Conservation (phyloP, 1,140 invertebrate species). For the Trypoxylus dichotomus region DNA sequence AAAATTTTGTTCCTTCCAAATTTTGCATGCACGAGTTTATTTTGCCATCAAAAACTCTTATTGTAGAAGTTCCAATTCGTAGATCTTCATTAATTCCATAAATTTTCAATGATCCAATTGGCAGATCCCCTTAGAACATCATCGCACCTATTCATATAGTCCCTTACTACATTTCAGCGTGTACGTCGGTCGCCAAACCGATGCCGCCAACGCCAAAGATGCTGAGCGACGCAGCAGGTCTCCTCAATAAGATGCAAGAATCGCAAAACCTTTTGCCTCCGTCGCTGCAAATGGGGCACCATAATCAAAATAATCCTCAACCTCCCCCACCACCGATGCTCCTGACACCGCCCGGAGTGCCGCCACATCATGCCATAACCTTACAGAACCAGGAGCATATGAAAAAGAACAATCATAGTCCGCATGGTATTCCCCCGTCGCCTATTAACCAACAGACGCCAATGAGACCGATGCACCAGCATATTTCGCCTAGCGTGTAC, state of each 20-base stretch:
- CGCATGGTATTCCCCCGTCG: slow-evolving; percentile 60
- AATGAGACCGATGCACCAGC: slow-evolving; percentile 73
- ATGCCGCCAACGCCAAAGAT: slow-evolving; percentile 77
- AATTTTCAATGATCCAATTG: slow-evolving; percentile 27
- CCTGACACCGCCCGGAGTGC: slow-evolving; percentile 65
- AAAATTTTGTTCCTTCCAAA: slow-evolving; percentile 9
- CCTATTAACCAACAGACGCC: slow-evolving; percentile 65
- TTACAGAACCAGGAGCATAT: slow-evolving; percentile 58
- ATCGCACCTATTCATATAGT: slow-evolving; percentile 8
- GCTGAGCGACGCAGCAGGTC: slow-evolving; percentile 68
- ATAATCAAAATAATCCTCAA: slow-evolving; percentile 41
- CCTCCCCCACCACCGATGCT: slow-evolving; percentile 62
- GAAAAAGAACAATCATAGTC: slow-evolving; percentile 58
- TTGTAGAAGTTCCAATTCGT: not conserved
- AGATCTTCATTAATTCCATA: not conserved
- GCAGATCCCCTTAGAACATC: not conserved
- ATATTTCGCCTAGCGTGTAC: slow-evolving; percentile 85
- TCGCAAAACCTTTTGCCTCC: slow-evolving; percentile 57
- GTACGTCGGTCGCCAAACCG: slow-evolving; percentile 71
- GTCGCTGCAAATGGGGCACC: slow-evolving; percentile 56
- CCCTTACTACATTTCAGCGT: slow-evolving; percentile 55
- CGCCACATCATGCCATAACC: slow-evolving; percentile 65
- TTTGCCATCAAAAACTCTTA: not conserved
- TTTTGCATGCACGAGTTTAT: not conserved
- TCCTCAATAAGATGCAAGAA: slow-evolving; percentile 73